Base-by-base conservation (phyloP, 2,113 vertebrate species). In the Ammospiza nelsoni region DNA sequence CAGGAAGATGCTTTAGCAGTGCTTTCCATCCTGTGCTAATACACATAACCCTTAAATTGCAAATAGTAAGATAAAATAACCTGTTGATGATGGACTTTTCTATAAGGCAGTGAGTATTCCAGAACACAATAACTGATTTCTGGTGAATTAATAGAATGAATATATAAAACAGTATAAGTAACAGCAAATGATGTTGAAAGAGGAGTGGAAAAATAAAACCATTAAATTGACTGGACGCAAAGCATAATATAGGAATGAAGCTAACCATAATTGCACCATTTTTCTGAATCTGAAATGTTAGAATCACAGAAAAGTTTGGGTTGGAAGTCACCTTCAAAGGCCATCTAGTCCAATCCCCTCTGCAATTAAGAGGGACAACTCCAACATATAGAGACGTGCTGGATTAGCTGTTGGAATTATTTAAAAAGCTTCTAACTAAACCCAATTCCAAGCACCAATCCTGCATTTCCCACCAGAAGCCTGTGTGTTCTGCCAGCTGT, bases 261-360 rank as follows among this genome's bases (percentile, higher is more conserved):
- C 3, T 39, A 39, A 41, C 6, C 54, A 9, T 27, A 91, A 87
- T 67, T 51, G 7, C 10, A 41, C 2, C 2, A 0, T 15, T 21
- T 27, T 79, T 72, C 21, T 73, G 31, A 80, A 67, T 57, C 22
- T 23, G 11, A 68, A 73, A 58, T 57, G 5, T 41, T 24, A 49
- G 23, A 82, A 51, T n/a, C 25, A 25, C 9, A 31, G 20, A 29
- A 51, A 4, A 2, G 3, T 44, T 92, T 78, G 15, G 4, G 6
- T 29, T 84, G 12, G 27, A 90, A 90, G 9, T 46, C 1, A 19
- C 3, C 1, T 49, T 54, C 37, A n/a, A 58, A 84, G 4, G 15
- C 8, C 20, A 35, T 39, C 8, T 25, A 37, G 8, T 43, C 25
- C 35, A 61, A n/a, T 0, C 0, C 0, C 0, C 6, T 4, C 25